Percentiles rank a stretch among this genome's conserved stretches.
Evolutionary conservation across 2,113 vertebrate genomes (phyloP).

Genomic region (Proterorhinus semilunaris): DNA sequence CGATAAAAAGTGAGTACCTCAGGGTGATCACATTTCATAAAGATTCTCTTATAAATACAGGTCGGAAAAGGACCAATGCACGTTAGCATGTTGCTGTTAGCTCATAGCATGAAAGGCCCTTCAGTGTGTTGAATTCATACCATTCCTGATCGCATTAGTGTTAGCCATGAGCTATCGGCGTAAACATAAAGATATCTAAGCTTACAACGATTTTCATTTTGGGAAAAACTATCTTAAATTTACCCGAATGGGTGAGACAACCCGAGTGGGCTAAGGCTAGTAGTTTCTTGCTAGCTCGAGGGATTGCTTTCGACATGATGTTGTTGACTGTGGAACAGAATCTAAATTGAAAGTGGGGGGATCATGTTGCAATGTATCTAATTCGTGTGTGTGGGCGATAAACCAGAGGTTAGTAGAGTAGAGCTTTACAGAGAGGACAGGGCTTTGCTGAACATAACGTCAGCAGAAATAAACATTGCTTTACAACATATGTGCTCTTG

Average conservation of each 20-base stretch:
- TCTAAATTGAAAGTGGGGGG: background rate
- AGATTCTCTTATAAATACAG: fast-evolving
- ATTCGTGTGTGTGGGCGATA: slow-evolving; percentile 5
- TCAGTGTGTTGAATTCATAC: slow-evolving; percentile 6
- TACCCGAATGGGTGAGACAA: background rate
- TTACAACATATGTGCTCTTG: slow-evolving; percentile 16
- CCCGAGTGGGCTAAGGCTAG: background rate
- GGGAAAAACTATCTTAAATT: background rate
- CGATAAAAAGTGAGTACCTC: slow-evolving; percentile 90
- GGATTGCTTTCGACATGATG: slow-evolving; percentile 1
- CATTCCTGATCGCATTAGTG: background rate
- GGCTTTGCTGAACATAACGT: background rate
- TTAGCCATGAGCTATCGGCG: background rate
- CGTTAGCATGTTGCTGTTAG: slow-evolving; percentile 5
- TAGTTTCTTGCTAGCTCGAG: background rate
- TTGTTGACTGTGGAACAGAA: slow-evolving; percentile 10
- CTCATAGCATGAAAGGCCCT: slow-evolving; percentile 48
- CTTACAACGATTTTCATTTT: background rate
- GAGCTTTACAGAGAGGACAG: background rate
- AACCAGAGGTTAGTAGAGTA: slow-evolving; percentile 19
- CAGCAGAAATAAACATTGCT: background rate
- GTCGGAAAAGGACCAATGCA: fast-evolving
- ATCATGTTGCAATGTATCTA: slow-evolving; percentile 23
- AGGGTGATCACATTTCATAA: no score
- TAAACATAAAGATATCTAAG: background rate